Evolutionary conservation across 2,888 invertebrate species (phyloP).

Genomic region (Cylindroiulus punctatus): DNA sequence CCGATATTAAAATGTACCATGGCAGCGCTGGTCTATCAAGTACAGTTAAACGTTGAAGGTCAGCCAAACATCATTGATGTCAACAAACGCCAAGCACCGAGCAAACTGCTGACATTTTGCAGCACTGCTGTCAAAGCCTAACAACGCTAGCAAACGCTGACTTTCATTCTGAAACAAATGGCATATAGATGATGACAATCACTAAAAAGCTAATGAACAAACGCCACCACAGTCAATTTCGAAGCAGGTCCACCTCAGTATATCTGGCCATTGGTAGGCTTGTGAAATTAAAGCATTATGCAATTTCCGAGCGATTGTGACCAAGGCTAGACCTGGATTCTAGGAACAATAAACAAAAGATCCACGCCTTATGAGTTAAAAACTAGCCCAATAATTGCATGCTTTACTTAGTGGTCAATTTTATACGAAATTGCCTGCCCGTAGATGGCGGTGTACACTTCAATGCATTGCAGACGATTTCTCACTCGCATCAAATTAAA

Average conservation of each 20-base stretch:
- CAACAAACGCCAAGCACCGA: not conserved
- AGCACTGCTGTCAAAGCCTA: not conserved
- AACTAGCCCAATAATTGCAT: not conserved
- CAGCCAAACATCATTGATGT: constrained; percentile 11
- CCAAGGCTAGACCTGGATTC: not conserved
- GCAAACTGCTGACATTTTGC: constrained; percentile 24
- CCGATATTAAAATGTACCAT: constrained; percentile 5
- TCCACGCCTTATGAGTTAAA: not conserved
- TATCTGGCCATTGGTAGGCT: not conserved
- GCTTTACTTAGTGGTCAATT: not conserved
- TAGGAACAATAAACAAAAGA: not conserved
- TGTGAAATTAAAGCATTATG: not conserved
- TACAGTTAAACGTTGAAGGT: constrained; percentile 4
- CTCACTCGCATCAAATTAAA: not conserved
- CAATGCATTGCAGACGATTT: not conserved
- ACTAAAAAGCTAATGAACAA: constrained; percentile 24
- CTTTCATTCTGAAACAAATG: not conserved
- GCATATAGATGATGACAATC: not conserved
- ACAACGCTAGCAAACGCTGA: constrained; percentile 22
- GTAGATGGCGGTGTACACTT: not conserved
- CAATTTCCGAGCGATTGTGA: not conserved
- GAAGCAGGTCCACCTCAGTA: not conserved
- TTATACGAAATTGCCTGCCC: not conserved
- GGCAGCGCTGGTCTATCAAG: not conserved
- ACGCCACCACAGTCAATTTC: not conserved